A percentile compares a stretch with the other conserved stretches of the same genome.
Conservation (phyloP, 2,797 vertebrate species). For the Phalanger gymnotis region DNA sequence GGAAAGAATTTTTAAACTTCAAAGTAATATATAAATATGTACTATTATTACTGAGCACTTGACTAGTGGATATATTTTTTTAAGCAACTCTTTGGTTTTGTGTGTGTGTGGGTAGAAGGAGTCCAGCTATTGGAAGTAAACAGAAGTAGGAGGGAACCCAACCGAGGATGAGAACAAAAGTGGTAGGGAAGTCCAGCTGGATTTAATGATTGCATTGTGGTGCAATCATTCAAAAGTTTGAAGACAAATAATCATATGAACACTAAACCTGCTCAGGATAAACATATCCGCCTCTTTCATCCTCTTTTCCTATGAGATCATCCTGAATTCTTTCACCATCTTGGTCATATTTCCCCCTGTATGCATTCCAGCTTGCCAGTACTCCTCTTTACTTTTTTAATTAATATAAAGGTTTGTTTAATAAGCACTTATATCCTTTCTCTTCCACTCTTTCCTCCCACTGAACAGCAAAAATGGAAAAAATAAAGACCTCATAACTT, state of each 20-base stretch:
- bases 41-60: background rate
- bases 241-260: background rate
- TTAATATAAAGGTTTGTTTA: background rate
- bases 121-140: background rate
- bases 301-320: background rate
- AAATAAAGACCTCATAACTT: background rate
- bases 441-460: background rate
- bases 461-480: background rate
- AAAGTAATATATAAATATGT: background rate
- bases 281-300: background rate
- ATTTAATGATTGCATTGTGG: background rate
- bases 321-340: background rate
- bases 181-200: background rate
- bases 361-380: background rate
- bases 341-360: background rate
- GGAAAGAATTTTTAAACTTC: background rate
- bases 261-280: background rate
- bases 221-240: background rate
- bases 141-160: background rate
- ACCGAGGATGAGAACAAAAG: background rate
- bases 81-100: background rate
- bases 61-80: background rate
- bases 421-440: background rate
- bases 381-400: background rate
- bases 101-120: background rate